Evolutionary conservation across 1,140 invertebrate species (phyloP), one percentile per base, ranked within the genome.

Genomic region (Orius insidiosus): DNA sequence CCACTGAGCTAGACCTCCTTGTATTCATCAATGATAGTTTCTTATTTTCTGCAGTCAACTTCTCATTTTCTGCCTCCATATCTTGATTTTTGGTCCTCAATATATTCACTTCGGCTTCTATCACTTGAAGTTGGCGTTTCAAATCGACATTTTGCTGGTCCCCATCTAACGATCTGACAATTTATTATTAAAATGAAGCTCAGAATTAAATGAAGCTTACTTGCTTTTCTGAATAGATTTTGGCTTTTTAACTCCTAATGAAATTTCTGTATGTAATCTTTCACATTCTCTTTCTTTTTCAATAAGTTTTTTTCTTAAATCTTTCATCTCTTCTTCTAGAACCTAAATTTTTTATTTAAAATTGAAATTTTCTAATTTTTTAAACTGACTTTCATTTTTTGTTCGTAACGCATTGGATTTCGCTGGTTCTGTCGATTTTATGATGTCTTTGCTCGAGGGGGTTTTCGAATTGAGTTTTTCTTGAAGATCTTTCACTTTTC

Each of bases 211-310:
- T n/a, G 32, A 33, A 46, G 65, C 66, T 62, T 65, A 75, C 70
- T 70, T 75, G 66, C 66, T 71, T 56, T 73, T 75, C 35, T 65
- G 65, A 54, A 71, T 60, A 30, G 65, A 67, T 59, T 75, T 75
- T 14, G 68, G 66, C 62, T 74, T 71, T 59, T 73, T 73, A 53
- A 75, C 69, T 11, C 68, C 64, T 8, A 75, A 44, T 50, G 68
- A 71, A 11, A 84, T 58, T 63, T 85, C 78, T 1, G 76, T 69
- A 52, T 80, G 70, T 35, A 87, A 60, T 46, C 75, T 68, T 64
- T 86, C 80, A 56, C 79, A 75, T 54, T 84, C 78, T 56, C 80
- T 67, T 59, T 88, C 83, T 58, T 85, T 87, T 63, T 87, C 83
- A 45, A 82, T 76, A 2, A 88, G 56, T 59, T 81, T 81, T 56